A percentile compares a stretch with the other conserved stretches of the same genome.
Evolutionary conservation across 1,140 invertebrate species (phyloP).

Genomic region (Bombus breviceps): DNA sequence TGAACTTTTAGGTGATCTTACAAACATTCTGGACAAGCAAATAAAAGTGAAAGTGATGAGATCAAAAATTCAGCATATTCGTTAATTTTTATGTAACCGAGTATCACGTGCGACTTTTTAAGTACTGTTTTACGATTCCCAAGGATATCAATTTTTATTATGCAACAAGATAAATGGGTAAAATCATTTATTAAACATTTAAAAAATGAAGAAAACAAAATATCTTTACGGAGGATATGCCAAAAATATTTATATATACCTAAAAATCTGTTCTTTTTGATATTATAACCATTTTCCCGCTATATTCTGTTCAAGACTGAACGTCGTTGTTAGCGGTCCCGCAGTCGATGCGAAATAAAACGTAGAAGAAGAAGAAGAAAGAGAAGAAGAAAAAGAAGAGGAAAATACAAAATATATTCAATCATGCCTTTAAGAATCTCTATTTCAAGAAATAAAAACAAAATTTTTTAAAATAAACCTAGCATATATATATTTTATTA

Average conservation of each 20-base stretch:
- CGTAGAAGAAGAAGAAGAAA: too few species aligned
- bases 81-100: slow-evolving; percentile 28
- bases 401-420: too few species aligned
- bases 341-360: too few species aligned
- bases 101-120: background rate
- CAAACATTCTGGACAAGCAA: background rate
- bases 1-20: too few species aligned
- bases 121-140: background rate
- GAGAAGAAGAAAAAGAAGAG: too few species aligned
- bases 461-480: background rate
- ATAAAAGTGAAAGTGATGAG: slow-evolving; percentile 30
- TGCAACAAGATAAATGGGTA: background rate
- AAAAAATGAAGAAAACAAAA: too few species aligned
- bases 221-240: too few species aligned
- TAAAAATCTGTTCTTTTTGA: background rate
- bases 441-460: too few species aligned
- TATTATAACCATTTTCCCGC: background rate
- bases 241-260: background rate
- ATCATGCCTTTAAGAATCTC: too few species aligned
- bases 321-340: too few species aligned
- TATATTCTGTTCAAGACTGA: too few species aligned
- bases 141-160: background rate
- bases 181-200: background rate
- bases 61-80: slow-evolving; percentile 10
- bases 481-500: too few species aligned